phyloP scores from a whole-genome alignment of 2,888 invertebrate genomes.

The Drosophila pullipes region DNA sequence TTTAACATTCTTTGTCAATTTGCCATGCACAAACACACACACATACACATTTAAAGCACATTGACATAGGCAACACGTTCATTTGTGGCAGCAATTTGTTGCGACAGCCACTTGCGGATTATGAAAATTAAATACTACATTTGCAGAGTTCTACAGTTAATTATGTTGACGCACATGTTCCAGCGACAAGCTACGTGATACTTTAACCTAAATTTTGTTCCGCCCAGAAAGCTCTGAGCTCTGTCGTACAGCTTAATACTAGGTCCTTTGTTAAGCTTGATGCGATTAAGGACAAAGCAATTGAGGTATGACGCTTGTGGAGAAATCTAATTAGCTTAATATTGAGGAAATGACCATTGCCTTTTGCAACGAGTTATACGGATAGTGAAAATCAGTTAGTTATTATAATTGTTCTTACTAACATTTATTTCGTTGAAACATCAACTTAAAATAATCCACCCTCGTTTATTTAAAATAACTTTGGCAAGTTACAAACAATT shows the following conservation, averaged over 20 bases:
- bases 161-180: constrained; percentile 26
- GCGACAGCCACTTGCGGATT: constrained; percentile 32
- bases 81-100: constrained; percentile 20
- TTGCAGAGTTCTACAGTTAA: constrained; percentile 42
- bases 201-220: background rate
- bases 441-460: background rate
- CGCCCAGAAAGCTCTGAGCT: background rate
- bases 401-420: background rate
- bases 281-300: background rate
- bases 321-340: background rate
- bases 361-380: background rate
- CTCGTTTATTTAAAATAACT: background rate
- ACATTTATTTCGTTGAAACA: background rate
- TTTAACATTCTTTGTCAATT: constrained; percentile 63
- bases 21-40: constrained; percentile 24
- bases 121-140: constrained; percentile 56
- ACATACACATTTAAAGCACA: constrained; percentile 36
- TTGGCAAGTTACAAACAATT: background rate
- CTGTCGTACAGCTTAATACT: background rate
- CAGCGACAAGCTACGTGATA: constrained; percentile 8
- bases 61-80: constrained; percentile 40
- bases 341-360: background rate
- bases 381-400: background rate
- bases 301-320: background rate
- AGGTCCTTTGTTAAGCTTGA: background rate